These are phyloP conservation scores for Pygmarrhopalites habei DNA, from an alignment of 1,140 invertebrate species.

Conservation along the genomic window DNA sequence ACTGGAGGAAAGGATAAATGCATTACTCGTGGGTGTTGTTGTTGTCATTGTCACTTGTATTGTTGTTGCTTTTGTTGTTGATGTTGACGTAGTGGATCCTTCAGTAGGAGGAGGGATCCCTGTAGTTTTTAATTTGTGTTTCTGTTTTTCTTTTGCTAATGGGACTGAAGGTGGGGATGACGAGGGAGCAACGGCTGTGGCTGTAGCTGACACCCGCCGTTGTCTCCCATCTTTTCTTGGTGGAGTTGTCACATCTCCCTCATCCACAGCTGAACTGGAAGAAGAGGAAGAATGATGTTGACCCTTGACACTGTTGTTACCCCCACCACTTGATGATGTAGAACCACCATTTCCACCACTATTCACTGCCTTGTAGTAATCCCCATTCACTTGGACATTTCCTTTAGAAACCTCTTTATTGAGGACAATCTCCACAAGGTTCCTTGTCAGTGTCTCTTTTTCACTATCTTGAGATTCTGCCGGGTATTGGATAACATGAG, in stretches of 20 bases:
- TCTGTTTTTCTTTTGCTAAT: slow-evolving; percentile 7
- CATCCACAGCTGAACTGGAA: background rate
- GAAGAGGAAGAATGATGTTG: background rate
- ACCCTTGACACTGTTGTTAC: background rate
- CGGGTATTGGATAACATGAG: slow-evolving; percentile 27
- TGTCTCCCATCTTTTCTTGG: background rate
- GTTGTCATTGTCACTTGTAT: background rate
- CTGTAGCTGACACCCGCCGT: slow-evolving; percentile 1
- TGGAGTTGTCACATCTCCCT: no score
- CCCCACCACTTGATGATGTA: no score
- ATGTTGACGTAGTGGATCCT: no score
- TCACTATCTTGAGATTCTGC: background rate
- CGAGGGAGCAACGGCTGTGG: background rate
- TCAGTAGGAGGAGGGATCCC: no score
- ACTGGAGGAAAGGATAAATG: slow-evolving; percentile 14
- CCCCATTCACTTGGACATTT: slow-evolving; percentile 21
- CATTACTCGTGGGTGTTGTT: background rate
- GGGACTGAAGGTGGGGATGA: background rate
- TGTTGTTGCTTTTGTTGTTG: background rate
- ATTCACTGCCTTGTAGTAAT: background rate
- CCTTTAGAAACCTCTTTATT: slow-evolving; percentile 23
- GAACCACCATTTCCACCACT: slow-evolving; percentile 3
- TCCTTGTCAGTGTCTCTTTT: background rate
- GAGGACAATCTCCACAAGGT: slow-evolving; percentile 13
- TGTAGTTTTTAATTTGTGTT: slow-evolving; percentile 3